Evolutionary conservation across 2,888 invertebrate genomes (phyloP).

Genomic region (Macrophya alboannulata): DNA sequence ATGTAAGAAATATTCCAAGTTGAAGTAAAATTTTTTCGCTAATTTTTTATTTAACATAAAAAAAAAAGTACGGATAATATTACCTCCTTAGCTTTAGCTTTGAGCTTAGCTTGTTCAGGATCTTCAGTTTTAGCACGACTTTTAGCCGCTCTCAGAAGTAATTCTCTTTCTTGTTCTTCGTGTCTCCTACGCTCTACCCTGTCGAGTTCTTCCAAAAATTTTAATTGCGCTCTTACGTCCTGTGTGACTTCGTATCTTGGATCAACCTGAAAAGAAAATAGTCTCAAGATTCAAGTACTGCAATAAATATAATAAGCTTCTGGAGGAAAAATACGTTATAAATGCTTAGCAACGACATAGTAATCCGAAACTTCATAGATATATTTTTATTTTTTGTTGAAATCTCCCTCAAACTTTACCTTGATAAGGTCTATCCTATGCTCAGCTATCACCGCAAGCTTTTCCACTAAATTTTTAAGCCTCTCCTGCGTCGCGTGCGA

Average conservation of each 20-base stretch:
- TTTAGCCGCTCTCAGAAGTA: conserved; percentile 95
- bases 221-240: conserved; percentile 95
- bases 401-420: conserved; percentile 79
- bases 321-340: background rate
- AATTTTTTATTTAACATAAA: background rate
- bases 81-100: conserved; percentile 94
- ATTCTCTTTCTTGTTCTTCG: conserved; percentile 97
- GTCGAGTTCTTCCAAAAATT: conserved; percentile 98
- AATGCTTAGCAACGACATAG: background rate
- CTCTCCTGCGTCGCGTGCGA: conserved; percentile 97
- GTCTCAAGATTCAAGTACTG: conserved; percentile 55
- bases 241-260: conserved; percentile 93
- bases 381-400: background rate
- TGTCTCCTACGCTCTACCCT: conserved; percentile 96
- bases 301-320: background rate
- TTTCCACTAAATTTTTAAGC: conserved; percentile 94
- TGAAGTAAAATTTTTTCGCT: background rate
- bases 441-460: conserved; percentile 95
- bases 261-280: conserved; percentile 85
- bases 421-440: conserved; percentile 97
- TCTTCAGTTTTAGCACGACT: conserved; percentile 98
- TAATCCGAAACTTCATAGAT: background rate
- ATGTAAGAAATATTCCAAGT: background rate
- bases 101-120: conserved; percentile 98
- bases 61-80: background rate